A percentile compares a stretch with the other conserved stretches of the same genome.
Conservation (phyloP, 2,888 invertebrate species). For the Scrobipalpa costella region DNA sequence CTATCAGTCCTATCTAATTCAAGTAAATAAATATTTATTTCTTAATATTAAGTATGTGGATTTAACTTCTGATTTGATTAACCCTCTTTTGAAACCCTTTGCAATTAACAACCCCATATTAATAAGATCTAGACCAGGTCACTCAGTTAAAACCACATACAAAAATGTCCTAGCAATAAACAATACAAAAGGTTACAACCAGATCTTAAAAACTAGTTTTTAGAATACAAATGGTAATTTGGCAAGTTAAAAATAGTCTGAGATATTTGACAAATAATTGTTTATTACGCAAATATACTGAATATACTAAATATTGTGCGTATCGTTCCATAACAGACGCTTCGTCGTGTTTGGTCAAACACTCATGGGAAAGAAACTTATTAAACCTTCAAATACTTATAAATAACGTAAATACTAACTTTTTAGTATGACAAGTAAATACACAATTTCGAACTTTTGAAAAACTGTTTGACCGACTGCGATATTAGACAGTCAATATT, state of each 20-base stretch:
- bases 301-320: no score
- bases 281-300: background rate
- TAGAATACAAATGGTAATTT: slow-evolving; percentile 24
- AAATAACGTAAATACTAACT: no score
- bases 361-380: no score
- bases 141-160: background rate
- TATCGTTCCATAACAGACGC: no score
- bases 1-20: slow-evolving; percentile 40
- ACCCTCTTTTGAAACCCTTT: slow-evolving; percentile 7
- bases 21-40: slow-evolving; percentile 36
- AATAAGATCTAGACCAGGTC: background rate
- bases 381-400: no score
- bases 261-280: slow-evolving; percentile 4
- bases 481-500: no score
- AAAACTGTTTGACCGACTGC: no score
- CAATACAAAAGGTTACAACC: slow-evolving; percentile 28
- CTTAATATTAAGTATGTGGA: slow-evolving; percentile 23
- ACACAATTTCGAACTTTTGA: no score
- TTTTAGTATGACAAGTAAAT: no score
- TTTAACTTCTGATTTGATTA: background rate
- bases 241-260: slow-evolving; percentile 19
- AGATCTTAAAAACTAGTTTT: slow-evolving; percentile 21
- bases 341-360: no score
- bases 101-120: background rate
- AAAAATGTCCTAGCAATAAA: background rate